These are phyloP conservation scores for Micromussa lordhowensis DNA, from an alignment of 92 coral and sea anemone genomes.

Conservation along the genomic window DNA sequence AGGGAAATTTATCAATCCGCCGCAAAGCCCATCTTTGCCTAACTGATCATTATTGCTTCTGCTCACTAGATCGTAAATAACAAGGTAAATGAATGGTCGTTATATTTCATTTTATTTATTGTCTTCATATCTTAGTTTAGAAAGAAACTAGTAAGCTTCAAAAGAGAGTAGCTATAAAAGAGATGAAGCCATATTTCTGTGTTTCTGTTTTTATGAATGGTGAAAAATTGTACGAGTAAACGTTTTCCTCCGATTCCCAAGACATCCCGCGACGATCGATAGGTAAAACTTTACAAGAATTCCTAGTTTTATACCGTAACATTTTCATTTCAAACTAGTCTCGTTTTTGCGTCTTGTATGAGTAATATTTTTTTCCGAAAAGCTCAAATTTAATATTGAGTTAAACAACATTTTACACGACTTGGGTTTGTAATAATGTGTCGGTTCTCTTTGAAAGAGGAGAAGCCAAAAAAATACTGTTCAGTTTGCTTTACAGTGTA, in stretches of 20 bases:
- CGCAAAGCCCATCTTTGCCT: neutral
- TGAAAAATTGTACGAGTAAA: neutral
- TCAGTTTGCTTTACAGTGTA: neutral
- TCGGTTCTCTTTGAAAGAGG: slow-evolving; percentile 7
- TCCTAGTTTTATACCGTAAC: neutral
- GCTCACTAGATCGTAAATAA: neutral
- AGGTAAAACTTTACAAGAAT: neutral
- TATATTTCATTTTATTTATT: neutral
- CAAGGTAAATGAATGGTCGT: neutral
- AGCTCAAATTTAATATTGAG: neutral
- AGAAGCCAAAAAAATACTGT: neutral
- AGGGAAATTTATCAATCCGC: neutral
- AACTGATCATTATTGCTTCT: neutral
- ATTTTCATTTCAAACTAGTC: neutral
- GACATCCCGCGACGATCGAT: neutral
- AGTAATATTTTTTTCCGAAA: neutral
- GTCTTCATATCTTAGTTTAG: neutral
- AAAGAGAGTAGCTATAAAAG: neutral
- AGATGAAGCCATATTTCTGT: neutral
- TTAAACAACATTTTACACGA: neutral
- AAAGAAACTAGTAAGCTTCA: slow-evolving; percentile 3
- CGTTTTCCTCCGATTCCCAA: neutral
- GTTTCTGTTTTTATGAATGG: neutral
- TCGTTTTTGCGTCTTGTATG: neutral
- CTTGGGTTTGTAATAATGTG: neutral